A percentile compares a stretch with the other conserved stretches of the same genome.
Evolutionary conservation across 2,888 invertebrate genomes (phyloP).

Genomic region (Heliconius hortense): DNA sequence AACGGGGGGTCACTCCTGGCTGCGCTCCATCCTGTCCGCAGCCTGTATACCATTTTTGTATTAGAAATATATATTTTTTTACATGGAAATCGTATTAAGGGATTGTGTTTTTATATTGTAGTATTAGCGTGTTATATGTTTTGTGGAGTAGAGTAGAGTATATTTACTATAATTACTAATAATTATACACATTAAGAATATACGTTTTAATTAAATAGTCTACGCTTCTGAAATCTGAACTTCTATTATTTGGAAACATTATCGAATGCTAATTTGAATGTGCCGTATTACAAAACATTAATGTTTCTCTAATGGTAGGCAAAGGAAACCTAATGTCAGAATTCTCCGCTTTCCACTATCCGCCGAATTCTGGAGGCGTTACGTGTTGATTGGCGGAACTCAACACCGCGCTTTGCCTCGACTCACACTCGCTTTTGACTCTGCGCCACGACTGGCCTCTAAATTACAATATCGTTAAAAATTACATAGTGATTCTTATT

Average conservation of each 20-base stretch:
- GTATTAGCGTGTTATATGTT: not conserved
- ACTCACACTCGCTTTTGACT: no score
- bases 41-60: conserved; percentile 49
- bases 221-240: not conserved
- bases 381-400: not conserved
- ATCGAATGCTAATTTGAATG: not conserved
- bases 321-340: no score
- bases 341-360: not conserved
- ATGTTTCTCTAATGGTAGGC: no score
- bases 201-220: not conserved
- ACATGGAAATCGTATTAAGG: conserved; percentile 14
- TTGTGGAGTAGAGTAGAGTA: no score
- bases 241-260: not conserved
- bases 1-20: conserved; percentile 75
- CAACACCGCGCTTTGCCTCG: not conserved
- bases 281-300: not conserved
- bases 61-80: not conserved
- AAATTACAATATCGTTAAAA: not conserved
- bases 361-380: not conserved
- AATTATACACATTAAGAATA: no score
- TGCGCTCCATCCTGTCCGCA: conserved; percentile 76
- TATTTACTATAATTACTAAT: no score
- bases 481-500: not conserved
- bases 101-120: not conserved
- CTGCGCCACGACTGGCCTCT: no score